A percentile compares a stretch with the other conserved stretches of the same genome.
Evolutionary conservation across 1,140 invertebrate species (phyloP).

Genomic region (Drosophila ohnishii): DNA sequence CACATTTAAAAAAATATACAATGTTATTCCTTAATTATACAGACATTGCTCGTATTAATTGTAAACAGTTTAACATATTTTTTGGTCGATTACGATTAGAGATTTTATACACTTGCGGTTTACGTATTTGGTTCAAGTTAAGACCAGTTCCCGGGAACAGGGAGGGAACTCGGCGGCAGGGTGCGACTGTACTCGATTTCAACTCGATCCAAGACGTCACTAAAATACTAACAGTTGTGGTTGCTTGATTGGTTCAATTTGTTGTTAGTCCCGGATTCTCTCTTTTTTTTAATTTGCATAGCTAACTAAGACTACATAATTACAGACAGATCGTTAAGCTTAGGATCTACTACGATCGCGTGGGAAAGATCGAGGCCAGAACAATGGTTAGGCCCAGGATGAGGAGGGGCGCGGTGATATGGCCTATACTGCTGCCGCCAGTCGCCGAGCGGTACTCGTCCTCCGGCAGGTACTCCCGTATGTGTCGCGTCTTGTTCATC

Average conservation of each 20-base stretch:
- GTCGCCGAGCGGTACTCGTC: conserved; percentile 75
- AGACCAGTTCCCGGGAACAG: conserved; percentile 19
- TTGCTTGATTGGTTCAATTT: conserved; percentile 36
- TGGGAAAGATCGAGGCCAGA: conserved; percentile 8
- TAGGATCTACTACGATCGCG: conserved; percentile 11
- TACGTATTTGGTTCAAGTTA: conserved; percentile 54
- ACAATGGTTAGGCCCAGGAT: conserved; percentile 23
- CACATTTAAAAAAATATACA: conserved; percentile 79
- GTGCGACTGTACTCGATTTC: conserved; percentile 15
- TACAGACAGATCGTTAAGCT: conserved; percentile 35
- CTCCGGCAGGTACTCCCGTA: conserved; percentile 85
- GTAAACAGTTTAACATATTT: conserved; percentile 62
- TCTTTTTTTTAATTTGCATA: conserved; percentile 60
- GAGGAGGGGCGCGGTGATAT: conserved; percentile 8
- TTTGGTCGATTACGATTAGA: conserved; percentile 52
- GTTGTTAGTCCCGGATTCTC: conserved; percentile 71
- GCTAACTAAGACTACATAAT: conserved; percentile 72
- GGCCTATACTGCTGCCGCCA: not conserved
- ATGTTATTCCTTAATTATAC: conserved; percentile 59
- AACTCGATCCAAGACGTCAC: conserved; percentile 25
- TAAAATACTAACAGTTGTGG: conserved; percentile 56
- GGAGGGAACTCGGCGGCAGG: conserved; percentile 15
- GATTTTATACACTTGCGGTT: conserved; percentile 55
- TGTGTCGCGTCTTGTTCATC: conserved; percentile 89
- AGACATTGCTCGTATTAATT: conserved; percentile 57